Percentiles rank a stretch among this genome's conserved stretches.
Conservation (phyloP, 2,113 vertebrate genomes). For the Cricetomys ansorgei region DNA sequence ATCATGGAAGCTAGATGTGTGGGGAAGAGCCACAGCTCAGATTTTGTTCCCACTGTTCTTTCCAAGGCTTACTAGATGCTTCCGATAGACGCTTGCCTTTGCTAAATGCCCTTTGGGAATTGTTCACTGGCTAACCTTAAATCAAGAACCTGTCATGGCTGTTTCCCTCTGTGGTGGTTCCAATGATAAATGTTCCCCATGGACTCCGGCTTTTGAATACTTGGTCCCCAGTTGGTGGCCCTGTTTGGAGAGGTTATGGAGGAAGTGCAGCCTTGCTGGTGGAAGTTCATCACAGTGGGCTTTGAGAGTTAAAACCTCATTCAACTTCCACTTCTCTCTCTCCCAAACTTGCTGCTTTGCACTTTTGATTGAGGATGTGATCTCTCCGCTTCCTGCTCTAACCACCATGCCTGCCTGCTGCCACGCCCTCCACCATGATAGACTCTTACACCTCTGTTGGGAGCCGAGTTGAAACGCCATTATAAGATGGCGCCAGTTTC, state of each 20-base stretch:
- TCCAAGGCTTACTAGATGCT: too few species aligned
- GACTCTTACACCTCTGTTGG: neutral
- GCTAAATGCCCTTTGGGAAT: neutral
- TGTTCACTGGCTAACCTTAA: neutral
- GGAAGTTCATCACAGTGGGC: neutral
- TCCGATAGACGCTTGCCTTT: neutral
- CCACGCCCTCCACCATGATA: neutral
- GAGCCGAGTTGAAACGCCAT: too few species aligned
- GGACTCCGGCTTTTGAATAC: neutral
- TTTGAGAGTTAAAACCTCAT: neutral
- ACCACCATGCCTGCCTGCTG: neutral
- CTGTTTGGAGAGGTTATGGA: neutral
- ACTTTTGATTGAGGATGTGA: neutral
- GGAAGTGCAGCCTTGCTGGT: neutral
- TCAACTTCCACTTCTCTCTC: neutral
- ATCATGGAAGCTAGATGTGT: too few species aligned
- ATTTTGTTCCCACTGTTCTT: rapidly evolving
- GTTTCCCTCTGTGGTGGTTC: neutral
- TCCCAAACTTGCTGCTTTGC: neutral
- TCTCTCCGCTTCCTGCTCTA: neutral
- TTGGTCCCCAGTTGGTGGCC: neutral
- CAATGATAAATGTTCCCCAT: neutral
- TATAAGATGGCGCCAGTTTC: too few species aligned
- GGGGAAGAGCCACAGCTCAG: too few species aligned
- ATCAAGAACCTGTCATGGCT: neutral